Base-by-base conservation (phyloP, 2,797 vertebrate species). In the Rhynchonycteris naso region DNA sequence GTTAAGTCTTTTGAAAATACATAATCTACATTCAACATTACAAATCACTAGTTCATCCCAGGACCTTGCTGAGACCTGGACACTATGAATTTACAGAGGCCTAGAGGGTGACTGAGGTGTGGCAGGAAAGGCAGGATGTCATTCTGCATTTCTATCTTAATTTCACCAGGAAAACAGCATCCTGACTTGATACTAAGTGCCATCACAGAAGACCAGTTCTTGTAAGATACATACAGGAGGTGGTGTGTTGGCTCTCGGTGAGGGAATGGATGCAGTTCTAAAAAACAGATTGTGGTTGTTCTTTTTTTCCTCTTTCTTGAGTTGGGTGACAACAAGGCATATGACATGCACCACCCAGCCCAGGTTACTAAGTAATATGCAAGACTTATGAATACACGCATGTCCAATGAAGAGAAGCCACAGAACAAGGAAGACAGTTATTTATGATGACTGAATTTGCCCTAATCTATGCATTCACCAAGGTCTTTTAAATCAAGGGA, bases 251-350 rank as follows among this genome's bases (percentile, higher is more conserved):
- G 89, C 82, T 88, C 38, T 54, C 74, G 14, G n/a, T 26, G 82
- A 56, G 28, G 50, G 24, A 21, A 72, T 90, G 82, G 4, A 22
- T 88, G 33, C 19, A 88, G n/a, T 85, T 93, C n/a, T 72, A 82
- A 66, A 30, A 93, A 85, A 88, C 54, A 79, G 88, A 85, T 33
- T 85, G 76, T 79, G 56, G 84, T 63, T 80, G 30, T 66, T 91
- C 59, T 68, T 74, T 79, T 72, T 28, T 33, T 3, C 4, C 12
- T 61, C 13, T 43, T 90, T 38, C 61, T 80, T 87, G 82, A 87
- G n/a, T 95, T 91, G 71, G 75, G 21, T 83, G 56, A 33, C 71
- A 80, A 65, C 28, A 94, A 80, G 63, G 21, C 56, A 50, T 68
- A 61, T 87, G 33, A 61, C 21, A 47, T 33, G 24, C 43, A 76